Percentiles rank a stretch among this genome's conserved stretches.
These are phyloP conservation scores for Halcyon leucocephala DNA, from an alignment of 2,797 vertebrate species.

Conservation along the genomic window DNA sequence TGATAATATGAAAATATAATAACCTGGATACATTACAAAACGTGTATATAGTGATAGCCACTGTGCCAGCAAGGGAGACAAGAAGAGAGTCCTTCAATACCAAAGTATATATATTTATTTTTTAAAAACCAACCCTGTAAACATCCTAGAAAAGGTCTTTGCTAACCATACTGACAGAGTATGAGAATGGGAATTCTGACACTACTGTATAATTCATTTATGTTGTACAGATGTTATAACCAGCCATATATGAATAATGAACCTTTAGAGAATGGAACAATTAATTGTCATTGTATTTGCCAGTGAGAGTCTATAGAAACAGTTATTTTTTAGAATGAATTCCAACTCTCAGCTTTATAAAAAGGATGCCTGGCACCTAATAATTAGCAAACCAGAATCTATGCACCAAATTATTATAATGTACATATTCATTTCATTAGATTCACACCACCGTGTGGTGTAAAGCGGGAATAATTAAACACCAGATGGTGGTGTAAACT, in stretches of 20 bases:
- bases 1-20: conserved; percentile 42
- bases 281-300: conserved; percentile 10
- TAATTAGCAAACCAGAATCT: conserved; percentile 74
- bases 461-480: conserved; percentile 82
- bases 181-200: not conserved
- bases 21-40: not conserved
- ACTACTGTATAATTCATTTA: conserved; percentile 52
- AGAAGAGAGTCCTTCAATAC: not conserved
- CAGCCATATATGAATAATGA: conserved; percentile 35
- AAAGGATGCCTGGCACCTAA: conserved; percentile 40
- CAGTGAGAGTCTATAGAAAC: conserved; percentile 24
- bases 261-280: conserved; percentile 32
- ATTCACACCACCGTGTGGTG: conserved; percentile 77
- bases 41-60: not conserved
- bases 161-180: not conserved
- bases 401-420: conserved; percentile 68
- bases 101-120: not conserved
- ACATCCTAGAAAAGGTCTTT: not conserved
- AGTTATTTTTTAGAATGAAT: conserved; percentile 35
- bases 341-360: conserved; percentile 42
- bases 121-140: not conserved
- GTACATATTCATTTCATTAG: conserved; percentile 76
- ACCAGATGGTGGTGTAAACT: conserved; percentile 82
- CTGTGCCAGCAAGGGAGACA: not conserved
- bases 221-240: conserved; percentile 58